Conservation (phyloP, 2,888 invertebrate species). For the Drosophila buzzatii region DNA sequence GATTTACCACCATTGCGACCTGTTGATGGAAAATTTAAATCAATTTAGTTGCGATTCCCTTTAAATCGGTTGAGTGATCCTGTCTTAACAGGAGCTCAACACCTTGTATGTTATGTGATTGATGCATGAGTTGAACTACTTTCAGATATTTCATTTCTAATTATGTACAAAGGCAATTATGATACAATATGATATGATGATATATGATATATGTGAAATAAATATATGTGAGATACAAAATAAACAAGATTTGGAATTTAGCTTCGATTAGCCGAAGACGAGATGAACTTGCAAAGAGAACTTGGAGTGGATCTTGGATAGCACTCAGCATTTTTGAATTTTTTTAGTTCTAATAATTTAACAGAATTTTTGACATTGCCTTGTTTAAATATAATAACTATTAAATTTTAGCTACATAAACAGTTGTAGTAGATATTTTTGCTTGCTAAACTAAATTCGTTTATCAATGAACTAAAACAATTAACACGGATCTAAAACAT, state of each 20-base stretch:
- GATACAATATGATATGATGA: not conserved
- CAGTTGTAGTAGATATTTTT: no score
- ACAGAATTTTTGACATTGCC: no score
- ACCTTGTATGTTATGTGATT: conserved; percentile 2
- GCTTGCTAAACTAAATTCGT: no score
- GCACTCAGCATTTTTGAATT: not conserved
- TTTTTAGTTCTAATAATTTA: not conserved
- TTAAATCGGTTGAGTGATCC: not conserved
- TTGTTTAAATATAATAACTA: no score
- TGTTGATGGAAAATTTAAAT: conserved; percentile 42
- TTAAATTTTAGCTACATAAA: no score
- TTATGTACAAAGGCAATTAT: conserved; percentile 18
- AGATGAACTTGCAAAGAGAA: not conserved
- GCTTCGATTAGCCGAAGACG: not conserved
- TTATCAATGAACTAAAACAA: not conserved
- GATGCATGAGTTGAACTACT: conserved; percentile 34
- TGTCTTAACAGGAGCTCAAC: conserved; percentile 6
- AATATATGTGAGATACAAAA: not conserved
- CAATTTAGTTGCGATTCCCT: not conserved
- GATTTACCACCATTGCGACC: conserved; percentile 87
- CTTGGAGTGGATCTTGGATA: not conserved
- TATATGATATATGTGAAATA: conserved; percentile 7
- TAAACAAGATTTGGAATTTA: not conserved
- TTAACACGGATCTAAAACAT: no score
- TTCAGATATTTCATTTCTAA: conserved; percentile 4